phyloP scores from a whole-genome alignment of 2,113 vertebrate species.

The Hippolais icterina region DNA sequence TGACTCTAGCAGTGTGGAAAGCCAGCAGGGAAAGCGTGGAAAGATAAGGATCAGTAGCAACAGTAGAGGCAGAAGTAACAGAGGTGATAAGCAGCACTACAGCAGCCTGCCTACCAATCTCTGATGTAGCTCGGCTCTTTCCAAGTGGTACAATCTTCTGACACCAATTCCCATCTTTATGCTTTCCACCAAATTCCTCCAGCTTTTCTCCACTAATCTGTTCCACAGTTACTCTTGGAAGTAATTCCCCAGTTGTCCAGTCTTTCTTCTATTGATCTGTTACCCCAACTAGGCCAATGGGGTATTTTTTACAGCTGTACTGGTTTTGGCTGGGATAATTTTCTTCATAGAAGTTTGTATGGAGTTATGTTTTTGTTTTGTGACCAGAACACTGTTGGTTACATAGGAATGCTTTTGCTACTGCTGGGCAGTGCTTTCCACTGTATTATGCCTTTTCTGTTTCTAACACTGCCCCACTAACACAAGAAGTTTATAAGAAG shows the following conservation, averaged over 20 bases:
- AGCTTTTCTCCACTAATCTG: not conserved
- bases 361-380: not conserved
- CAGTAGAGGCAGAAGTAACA: not conserved
- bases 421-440: not conserved
- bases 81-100: not conserved
- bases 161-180: not conserved
- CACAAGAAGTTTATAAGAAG: not conserved
- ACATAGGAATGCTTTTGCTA: not conserved
- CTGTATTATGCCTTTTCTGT: not conserved
- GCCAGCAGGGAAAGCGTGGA: not conserved
- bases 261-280: not conserved
- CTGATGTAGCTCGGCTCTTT: not conserved
- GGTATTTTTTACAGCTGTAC: not conserved
- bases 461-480: not conserved
- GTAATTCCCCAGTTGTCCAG: not conserved
- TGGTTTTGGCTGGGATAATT: not conserved
- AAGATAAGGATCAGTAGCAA: not conserved
- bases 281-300: accelerated
- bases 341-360: not conserved
- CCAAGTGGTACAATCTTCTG: not conserved
- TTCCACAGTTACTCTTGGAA: not conserved
- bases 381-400: not conserved
- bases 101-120: not conserved
- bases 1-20: not conserved
- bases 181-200: not conserved